A percentile compares a stretch with the other conserved stretches of the same genome.
These are phyloP conservation scores for Steatocranus sp. DNA, from an alignment of 2,797 vertebrate species.

Conservation along the genomic window DNA sequence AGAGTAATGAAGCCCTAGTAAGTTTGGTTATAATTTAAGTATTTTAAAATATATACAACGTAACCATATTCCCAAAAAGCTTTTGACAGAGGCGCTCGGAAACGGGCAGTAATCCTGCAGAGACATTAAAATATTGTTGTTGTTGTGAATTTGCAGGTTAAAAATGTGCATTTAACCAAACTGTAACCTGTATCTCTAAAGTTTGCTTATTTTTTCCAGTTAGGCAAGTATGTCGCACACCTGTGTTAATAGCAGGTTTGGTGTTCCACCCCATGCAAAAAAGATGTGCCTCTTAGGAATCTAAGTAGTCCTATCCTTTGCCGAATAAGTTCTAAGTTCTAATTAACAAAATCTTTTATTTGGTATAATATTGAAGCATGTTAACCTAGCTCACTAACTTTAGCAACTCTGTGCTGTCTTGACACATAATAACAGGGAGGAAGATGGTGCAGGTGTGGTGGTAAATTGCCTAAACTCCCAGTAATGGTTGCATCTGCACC, in stretches of 20 bases:
- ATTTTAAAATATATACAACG: neutral
- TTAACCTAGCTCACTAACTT: neutral
- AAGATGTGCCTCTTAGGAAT: fast-evolving
- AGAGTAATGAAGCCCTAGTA: neutral
- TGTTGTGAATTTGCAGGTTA: neutral
- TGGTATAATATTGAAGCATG: too few species aligned
- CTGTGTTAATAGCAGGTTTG: neutral
- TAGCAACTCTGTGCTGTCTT: neutral
- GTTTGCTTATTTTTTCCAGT: neutral
- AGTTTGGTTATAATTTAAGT: neutral
- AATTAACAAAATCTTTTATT: neutral
- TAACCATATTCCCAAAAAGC: neutral
- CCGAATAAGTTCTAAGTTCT: neutral
- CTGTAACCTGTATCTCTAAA: neutral
- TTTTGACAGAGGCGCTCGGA: neutral
- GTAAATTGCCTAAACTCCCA: neutral
- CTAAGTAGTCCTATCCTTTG: neutral
- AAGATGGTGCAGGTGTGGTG: neutral
- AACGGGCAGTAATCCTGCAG: neutral
- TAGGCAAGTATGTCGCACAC: neutral
- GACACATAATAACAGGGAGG: neutral
- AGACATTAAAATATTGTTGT: neutral
- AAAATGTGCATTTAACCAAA: neutral
- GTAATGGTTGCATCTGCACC: neutral
- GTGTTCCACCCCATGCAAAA: neutral